Evolutionary conservation across 2,113 vertebrate species (phyloP).

Genomic region (Picathartes gymnocephalus): DNA sequence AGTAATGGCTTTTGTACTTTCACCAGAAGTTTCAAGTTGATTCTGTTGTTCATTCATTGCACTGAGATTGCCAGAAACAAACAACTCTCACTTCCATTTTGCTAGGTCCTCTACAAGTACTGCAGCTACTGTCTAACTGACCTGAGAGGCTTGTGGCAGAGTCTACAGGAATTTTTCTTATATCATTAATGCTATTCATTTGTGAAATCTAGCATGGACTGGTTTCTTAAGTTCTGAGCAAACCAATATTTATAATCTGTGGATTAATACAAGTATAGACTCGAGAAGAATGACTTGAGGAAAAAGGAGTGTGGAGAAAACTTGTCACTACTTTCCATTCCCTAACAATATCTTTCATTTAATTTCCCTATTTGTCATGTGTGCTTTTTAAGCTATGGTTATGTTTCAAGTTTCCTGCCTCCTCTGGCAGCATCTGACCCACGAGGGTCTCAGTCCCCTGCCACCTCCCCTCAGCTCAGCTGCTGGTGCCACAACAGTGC

Average conservation of each 20-base stretch:
- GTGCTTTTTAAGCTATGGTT: background rate
- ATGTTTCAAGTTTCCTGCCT: background rate
- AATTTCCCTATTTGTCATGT: background rate
- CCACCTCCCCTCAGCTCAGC: background rate
- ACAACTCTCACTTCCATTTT: background rate
- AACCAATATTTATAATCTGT: background rate
- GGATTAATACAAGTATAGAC: background rate
- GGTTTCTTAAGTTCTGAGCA: background rate
- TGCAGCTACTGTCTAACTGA: background rate
- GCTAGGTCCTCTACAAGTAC: background rate
- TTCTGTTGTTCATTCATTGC: background rate
- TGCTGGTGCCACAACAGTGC: background rate
- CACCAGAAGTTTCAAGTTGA: background rate
- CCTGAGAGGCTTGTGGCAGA: background rate
- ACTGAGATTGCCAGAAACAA: background rate
- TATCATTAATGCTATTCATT: background rate
- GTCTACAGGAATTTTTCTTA: background rate
- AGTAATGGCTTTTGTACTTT: background rate
- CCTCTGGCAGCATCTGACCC: background rate
- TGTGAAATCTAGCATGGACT: background rate
- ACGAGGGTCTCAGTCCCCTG: accelerated
- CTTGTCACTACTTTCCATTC: background rate
- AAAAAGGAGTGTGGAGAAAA: background rate
- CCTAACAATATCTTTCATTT: background rate
- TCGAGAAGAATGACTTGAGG: background rate